Conservation (phyloP, 2,888 invertebrate genomes). For the Hesperia comma region DNA sequence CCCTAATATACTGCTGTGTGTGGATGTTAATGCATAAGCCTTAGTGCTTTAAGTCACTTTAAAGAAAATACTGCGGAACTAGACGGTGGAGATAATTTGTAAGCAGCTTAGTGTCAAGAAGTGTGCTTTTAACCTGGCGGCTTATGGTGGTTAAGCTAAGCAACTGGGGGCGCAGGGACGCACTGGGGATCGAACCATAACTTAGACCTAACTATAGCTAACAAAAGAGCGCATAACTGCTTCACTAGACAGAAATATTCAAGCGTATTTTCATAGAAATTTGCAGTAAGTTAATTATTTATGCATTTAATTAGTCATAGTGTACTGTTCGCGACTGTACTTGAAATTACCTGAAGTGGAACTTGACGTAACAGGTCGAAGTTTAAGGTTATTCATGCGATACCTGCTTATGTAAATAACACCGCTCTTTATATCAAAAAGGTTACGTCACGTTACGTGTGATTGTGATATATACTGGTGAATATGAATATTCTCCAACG, state of each 20-base stretch:
- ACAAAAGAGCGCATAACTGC: no score
- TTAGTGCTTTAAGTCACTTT: conserved; percentile 14
- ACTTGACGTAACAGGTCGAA: conserved; percentile 3
- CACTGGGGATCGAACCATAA: no score
- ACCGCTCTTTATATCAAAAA: conserved; percentile 12
- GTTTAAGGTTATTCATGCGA: conserved; percentile 19
- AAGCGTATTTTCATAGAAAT: background rate
- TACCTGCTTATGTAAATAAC: conserved; percentile 15
- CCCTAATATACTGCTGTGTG: conserved; percentile 39
- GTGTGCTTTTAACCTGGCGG: no score
- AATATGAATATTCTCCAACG: conserved; percentile 5
- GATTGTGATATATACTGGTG: background rate
- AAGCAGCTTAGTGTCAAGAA: no score
- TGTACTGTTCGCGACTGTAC: background rate
- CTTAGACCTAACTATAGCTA: no score
- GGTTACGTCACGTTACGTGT: background rate
- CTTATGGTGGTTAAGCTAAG: no score
- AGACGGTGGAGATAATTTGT: background rate
- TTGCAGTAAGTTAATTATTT: background rate
- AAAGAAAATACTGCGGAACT: background rate
- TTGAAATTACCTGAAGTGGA: conserved; percentile 8
- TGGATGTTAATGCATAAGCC: conserved; percentile 33
- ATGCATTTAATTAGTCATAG: background rate
- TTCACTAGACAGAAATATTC: background rate
- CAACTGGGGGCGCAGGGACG: no score